Conservation (phyloP, 2,888 invertebrate species). For the Labia minor region DNA sequence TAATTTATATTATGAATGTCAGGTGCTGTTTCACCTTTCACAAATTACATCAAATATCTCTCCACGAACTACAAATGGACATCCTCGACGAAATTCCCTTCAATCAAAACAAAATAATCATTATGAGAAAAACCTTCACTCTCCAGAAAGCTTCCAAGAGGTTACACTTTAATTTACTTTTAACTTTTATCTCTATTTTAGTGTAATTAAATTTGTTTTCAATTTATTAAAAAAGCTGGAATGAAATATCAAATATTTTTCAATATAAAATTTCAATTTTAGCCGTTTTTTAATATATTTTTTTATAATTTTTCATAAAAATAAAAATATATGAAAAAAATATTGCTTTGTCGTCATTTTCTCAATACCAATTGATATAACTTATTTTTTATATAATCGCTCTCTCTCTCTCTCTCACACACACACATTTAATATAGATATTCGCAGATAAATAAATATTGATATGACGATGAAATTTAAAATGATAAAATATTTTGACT, state of each 20-base stretch:
- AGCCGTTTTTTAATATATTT: not conserved
- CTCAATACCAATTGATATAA: too few relatives aligned
- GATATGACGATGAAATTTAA: too few relatives aligned
- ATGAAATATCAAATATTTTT: too few relatives aligned
- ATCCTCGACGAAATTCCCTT: constrained; percentile 29
- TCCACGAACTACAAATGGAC: constrained; percentile 33
- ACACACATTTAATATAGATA: too few relatives aligned
- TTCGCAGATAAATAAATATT: too few relatives aligned
- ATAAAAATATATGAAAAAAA: not conserved
- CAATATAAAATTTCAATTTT: not conserved
- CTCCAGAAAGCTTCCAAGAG: constrained; percentile 39
- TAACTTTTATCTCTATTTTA: not conserved
- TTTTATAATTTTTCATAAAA: not conserved
- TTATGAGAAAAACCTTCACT: constrained; percentile 32
- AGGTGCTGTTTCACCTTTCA: constrained; percentile 34
- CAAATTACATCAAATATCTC: constrained; percentile 38
- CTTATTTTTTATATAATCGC: too few relatives aligned
- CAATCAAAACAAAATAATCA: constrained; percentile 30
- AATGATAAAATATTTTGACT: too few relatives aligned
- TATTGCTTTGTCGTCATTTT: too few relatives aligned
- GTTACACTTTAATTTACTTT: constrained; percentile 19
- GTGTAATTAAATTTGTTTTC: not conserved
- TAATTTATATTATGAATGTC: constrained; percentile 13
- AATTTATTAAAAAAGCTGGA: too few relatives aligned
- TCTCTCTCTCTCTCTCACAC: too few relatives aligned